phyloP scores from a whole-genome alignment of 2,113 vertebrate species.

The Paradisaea rubra region DNA sequence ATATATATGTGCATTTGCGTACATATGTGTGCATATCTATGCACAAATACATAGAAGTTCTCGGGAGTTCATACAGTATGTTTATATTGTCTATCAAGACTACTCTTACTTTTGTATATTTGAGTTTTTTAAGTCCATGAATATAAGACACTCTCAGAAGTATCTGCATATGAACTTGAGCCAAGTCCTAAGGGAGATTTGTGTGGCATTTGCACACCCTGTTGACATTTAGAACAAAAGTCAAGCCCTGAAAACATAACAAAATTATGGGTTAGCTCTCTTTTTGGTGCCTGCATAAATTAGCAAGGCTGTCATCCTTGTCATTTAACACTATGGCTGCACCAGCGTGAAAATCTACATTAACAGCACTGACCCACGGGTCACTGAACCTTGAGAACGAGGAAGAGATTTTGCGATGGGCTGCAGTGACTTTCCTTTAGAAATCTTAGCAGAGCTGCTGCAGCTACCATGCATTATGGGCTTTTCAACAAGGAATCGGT shows the following conservation, averaged over 20 bases:
- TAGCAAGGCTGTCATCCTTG: conserved; percentile 6
- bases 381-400: neutral
- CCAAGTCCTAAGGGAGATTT: conserved; percentile 38
- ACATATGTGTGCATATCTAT: neutral
- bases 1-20: neutral
- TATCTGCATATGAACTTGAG: conserved; percentile 20
- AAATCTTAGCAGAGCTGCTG: neutral
- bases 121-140: neutral
- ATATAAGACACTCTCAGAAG: neutral
- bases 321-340: conserved; percentile 10
- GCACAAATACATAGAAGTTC: neutral
- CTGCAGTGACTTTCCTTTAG: neutral
- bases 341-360: neutral
- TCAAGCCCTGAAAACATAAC: conserved; percentile 49
- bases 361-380: neutral
- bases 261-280: conserved; percentile 31
- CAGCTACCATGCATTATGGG: neutral
- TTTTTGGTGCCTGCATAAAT: conserved; percentile 48
- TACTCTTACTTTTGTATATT: neutral
- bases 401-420: neutral
- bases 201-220: conserved; percentile 36
- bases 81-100: neutral
- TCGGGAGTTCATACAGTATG: neutral
- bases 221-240: conserved; percentile 65
- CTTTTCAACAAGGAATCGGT: neutral